Evolutionary conservation across 1,140 invertebrate species (phyloP).

Genomic region (Ladona fulva): DNA sequence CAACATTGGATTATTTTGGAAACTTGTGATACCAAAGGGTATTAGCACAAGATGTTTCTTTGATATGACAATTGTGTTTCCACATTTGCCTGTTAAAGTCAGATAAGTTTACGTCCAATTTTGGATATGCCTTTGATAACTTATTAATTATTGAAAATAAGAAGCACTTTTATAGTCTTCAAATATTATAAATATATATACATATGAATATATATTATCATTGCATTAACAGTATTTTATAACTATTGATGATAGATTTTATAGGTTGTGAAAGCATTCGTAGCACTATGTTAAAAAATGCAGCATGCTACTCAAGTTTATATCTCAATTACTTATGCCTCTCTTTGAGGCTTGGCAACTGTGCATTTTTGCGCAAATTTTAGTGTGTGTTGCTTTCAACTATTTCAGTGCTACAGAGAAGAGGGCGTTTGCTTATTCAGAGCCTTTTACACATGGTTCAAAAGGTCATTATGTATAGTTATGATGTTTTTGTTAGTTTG

Average conservation of each 20-base stretch:
- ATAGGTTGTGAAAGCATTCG: background rate
- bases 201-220: background rate
- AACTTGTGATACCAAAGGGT: background rate
- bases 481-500: no score
- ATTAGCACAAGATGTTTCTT: background rate
- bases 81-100: background rate
- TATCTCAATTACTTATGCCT: background rate
- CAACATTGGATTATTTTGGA: background rate
- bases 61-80: background rate
- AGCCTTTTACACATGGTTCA: no score
- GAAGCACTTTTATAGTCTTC: constrained; percentile 9
- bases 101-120: background rate
- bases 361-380: background rate
- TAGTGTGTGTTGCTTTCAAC: background rate
- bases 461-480: no score
- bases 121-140: background rate
- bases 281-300: background rate
- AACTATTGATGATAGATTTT: background rate
- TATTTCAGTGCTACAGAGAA: background rate
- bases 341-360: background rate
- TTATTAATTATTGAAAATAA: background rate
- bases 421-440: no score
- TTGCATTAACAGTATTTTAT: constrained; percentile 11
- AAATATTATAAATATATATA: background rate
- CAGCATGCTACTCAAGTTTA: background rate